Percentiles rank a stretch among this genome's conserved stretches.
Conservation (phyloP, 2,888 invertebrate species). For the Exephanes ischioxanthus region DNA sequence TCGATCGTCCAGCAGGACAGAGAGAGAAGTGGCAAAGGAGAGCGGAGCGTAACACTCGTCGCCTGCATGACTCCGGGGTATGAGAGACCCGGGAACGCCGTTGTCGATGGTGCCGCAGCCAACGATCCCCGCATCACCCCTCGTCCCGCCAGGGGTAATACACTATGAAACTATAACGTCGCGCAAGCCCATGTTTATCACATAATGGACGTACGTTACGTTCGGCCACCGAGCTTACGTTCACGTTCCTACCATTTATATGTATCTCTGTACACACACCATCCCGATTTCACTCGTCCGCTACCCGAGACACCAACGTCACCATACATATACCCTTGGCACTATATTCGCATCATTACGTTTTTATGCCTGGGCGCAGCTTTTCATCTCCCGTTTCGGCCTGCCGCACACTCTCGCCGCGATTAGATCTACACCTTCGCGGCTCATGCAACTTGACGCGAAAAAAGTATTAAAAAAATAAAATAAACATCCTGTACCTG, state of each 20-base stretch:
- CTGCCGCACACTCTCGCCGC: constrained; percentile 19
- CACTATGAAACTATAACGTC: constrained; percentile 71
- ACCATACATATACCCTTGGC: background rate
- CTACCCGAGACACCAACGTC: constrained; percentile 6
- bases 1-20: constrained; percentile 36
- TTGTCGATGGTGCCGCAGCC: constrained; percentile 36
- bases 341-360: constrained; percentile 61
- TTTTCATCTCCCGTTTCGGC: constrained; percentile 59
- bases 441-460: background rate
- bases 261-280: constrained; percentile 25
- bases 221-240: constrained; percentile 67
- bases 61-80: constrained; percentile 48
- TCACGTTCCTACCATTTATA: constrained; percentile 52
- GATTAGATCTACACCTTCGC: constrained; percentile 20
- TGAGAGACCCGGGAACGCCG: constrained; percentile 35
- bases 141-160: constrained; percentile 55
- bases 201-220: constrained; percentile 75
- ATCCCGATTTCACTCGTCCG: constrained; percentile 18
- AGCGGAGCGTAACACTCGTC: constrained; percentile 20
- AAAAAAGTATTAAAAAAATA: background rate
- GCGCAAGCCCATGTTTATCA: constrained; percentile 73
- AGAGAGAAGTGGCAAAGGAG: background rate
- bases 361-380: constrained; percentile 52
- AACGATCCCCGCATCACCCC: background rate
- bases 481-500: background rate